These are phyloP conservation scores for Helogale parvula DNA, from an alignment of 2,113 vertebrate genomes.

Conservation along the genomic window DNA sequence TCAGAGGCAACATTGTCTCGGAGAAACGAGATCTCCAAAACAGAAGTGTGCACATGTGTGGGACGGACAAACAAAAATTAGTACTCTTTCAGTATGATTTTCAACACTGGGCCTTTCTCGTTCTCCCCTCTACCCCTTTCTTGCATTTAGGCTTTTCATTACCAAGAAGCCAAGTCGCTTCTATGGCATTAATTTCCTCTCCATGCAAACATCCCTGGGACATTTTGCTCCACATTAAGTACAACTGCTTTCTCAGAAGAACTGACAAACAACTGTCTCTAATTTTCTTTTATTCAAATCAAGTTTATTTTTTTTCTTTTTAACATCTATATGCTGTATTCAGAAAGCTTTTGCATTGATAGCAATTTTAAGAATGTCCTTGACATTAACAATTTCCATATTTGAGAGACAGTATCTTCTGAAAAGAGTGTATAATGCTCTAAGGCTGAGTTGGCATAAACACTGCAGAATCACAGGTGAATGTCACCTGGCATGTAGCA, in stretches of 20 bases:
- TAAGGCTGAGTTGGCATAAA: constrained; percentile 54
- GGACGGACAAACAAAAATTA: neutral
- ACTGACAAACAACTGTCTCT: constrained; percentile 39
- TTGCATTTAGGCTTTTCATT: neutral
- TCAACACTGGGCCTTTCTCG: neutral
- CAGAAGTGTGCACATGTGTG: neutral
- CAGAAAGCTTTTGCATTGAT: constrained; percentile 18
- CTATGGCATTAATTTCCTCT: neutral
- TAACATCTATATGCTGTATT: constrained; percentile 35
- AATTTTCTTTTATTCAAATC: constrained; percentile 70
- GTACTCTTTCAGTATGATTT: neutral
- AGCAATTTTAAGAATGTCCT: constrained; percentile 58
- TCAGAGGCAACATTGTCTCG: neutral
- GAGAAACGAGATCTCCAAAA: neutral
- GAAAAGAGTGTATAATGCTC: neutral
- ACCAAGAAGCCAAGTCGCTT: neutral
- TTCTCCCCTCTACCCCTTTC: neutral
- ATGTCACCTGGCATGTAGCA: constrained; percentile 14
- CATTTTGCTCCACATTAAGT: neutral
- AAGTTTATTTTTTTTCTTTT: constrained; percentile 43
- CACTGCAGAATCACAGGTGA: constrained; percentile 31
- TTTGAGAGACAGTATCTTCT: constrained; percentile 22
- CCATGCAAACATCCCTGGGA: neutral
- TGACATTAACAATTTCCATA: constrained; percentile 43
- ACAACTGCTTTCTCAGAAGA: constrained; percentile 28